Base-by-base conservation (phyloP, 1,140 invertebrate species). In the Chionoecetes opilio region DNA sequence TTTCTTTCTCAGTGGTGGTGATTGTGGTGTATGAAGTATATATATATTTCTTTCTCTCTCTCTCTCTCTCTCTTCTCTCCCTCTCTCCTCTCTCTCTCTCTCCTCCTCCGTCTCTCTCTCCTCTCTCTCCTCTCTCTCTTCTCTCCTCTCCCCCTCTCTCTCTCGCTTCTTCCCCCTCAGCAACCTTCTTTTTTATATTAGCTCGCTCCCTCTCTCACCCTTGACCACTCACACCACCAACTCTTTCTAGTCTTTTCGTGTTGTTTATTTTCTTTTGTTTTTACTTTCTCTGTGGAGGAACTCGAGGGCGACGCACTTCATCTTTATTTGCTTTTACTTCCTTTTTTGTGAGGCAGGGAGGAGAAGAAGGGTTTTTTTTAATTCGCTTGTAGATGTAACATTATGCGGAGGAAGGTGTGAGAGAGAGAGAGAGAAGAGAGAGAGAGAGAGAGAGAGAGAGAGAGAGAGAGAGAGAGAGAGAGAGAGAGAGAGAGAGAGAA, bases 401-500 rank as follows among this genome's bases (percentile, higher is more conserved):
- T 75, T 75, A 75, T 75, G 63, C 6, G 63, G 11, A 5, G 21
- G 26, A 26, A 75, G 41, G 41, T 46, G 41, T 14, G 5, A 14
- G 41, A 46, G 41, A 46, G 41, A 46, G 41, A 46, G 41, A 46
- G 41, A 46, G 41, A 46, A 46, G 41, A 75, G 63, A 21, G 21
- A 17, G 63, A 75, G 11, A 11, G 63, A 75, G 11, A 21, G 11
- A 75, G 6, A 75, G 53, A 75, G 53, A 75, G 53, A 75, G 53
- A 75, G 53, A 75, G 84, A 86, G 84, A 37, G 85, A 87, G 37
- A 87, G 85, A 87, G 85, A 34, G 85, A 87, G 85, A 87, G 85
- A 26, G 85, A 87, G 85, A 38, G 85, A 34, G 85, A 34, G 14
- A 46, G 41, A 46, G 14, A 14, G 14, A 46, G 5, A 46, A 6